Percentiles rank a stretch among this genome's conserved stretches.
Evolutionary conservation across 2,888 invertebrate species (phyloP).

Genomic region (Apotomis turbidana): DNA sequence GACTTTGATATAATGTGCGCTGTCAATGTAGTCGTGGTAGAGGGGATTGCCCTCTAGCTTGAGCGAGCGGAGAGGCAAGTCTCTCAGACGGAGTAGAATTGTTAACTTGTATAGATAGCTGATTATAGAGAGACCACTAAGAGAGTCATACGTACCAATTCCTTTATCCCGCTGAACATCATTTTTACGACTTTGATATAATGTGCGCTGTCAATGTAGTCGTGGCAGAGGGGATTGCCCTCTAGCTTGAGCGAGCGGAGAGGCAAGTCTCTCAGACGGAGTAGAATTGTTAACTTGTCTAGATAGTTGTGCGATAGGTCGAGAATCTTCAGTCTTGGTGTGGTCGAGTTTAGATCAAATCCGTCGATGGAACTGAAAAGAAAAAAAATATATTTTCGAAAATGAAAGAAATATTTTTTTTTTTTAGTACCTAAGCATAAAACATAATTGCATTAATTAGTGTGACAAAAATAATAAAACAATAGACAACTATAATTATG

Average conservation of each 20-base stretch:
- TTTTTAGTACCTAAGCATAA: too few relatives aligned
- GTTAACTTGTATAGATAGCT: conserved; percentile 52
- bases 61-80: conserved; percentile 77
- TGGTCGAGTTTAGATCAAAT: conserved; percentile 55
- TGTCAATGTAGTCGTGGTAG: conserved; percentile 85
- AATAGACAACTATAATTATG: too few relatives aligned
- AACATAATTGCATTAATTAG: too few relatives aligned
- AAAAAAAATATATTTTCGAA: not conserved
- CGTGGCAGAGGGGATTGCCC: conserved; percentile 88
- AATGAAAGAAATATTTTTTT: too few relatives aligned
- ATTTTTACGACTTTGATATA: conserved; percentile 84
- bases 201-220: conserved; percentile 82
- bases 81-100: conserved; percentile 56
- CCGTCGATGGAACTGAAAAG: conserved; percentile 60
- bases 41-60: conserved; percentile 88
- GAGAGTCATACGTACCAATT: conserved; percentile 71
- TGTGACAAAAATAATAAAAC: too few relatives aligned
- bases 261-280: conserved; percentile 64
- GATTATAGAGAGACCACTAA: too few relatives aligned
- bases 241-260: conserved; percentile 84
- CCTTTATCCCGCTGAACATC: conserved; percentile 78
- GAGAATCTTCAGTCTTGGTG: conserved; percentile 53
- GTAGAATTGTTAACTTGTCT: conserved; percentile 51
- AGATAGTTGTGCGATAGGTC: conserved; percentile 60
- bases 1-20: conserved; percentile 65